phyloP scores from a whole-genome alignment of 2,113 vertebrate species.

The Cebus imitator region DNA sequence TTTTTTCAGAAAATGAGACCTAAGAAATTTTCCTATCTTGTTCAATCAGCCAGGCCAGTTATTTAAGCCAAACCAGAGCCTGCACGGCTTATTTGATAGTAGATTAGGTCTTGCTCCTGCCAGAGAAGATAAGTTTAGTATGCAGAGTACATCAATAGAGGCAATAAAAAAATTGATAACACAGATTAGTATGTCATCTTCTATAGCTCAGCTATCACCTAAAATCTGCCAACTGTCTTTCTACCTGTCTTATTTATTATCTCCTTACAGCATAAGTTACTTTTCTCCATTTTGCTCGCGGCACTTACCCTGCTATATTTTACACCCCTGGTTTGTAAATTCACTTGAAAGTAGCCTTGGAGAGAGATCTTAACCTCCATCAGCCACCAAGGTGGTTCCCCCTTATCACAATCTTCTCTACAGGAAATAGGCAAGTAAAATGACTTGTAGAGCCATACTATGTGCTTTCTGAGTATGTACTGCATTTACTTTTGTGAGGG shows the following conservation, averaged over 20 bases:
- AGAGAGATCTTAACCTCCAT: not conserved
- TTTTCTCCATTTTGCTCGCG: conserved; percentile 2
- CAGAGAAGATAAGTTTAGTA: not conserved
- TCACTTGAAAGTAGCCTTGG: conserved; percentile 12
- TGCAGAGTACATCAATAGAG: not conserved
- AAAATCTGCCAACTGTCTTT: not conserved
- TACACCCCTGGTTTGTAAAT: conserved; percentile 13
- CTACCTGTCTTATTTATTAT: conserved; percentile 66
- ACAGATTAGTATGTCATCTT: not conserved
- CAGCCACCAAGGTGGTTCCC: not conserved
- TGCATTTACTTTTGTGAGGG: not conserved
- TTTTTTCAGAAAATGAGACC: conserved; percentile 6
- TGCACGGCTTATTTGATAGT: not conserved
- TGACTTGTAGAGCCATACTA: not conserved
- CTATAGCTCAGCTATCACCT: not conserved
- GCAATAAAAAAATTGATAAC: not conserved
- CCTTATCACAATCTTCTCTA: not conserved
- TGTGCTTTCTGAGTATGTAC: conserved; percentile 5
- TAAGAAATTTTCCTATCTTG: conserved; percentile 26
- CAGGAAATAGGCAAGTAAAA: not conserved
- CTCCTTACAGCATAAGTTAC: not conserved
- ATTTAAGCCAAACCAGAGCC: not conserved
- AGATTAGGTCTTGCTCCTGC: not conserved
- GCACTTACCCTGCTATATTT: not conserved
- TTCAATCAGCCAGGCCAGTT: not conserved